Evolutionary conservation across 2,113 vertebrate species (phyloP), one percentile per base, ranked within the genome.

Genomic region (Lepisosteus oculatus): DNA sequence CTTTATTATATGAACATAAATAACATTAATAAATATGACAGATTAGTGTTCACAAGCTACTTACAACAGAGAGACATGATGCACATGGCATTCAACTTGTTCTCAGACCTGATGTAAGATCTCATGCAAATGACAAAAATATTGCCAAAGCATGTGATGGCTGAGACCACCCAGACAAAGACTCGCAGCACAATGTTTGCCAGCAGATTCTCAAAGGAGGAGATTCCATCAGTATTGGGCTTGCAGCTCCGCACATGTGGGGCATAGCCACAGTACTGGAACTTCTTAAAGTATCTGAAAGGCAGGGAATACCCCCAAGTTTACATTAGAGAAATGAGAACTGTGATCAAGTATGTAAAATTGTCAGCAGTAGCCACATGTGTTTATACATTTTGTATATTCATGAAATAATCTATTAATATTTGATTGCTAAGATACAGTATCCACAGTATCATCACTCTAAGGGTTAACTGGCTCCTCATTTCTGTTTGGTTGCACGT

Each of bases 61-160:
- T 98, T 85, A 99, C 97, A 99, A 90, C 97, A 99, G 72, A 99
- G 95, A 61, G 97, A 98, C 79, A 98, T 94, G 87, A 99, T 97
- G 72, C 95, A 97, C 91, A 96, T 91, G 76, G 94, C 95, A 0
- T 98, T 95, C 29, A 96, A 93, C 77, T 96, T 97, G 81, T 99
- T 99, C 85, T 99, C 97, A 0, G 97, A 98, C 68, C 93, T 93
- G 84, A 99, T 95, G 68, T 95, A 96, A 65, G 95, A 96, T 44
- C 96, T 88, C 93, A 93, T 98, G 72, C 94, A 97, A 87, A 99
- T 96, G 80, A 99, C 97, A 70, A 99, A 98, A 85, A 98, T 85
- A 84, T 99, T 99, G 72, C 97, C 96, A 65, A 98, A 94, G 89
- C 97, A 99, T 14, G 95, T 99, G 72, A 96, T 87, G 74, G 93